Evolutionary conservation across 2,797 vertebrate genomes (phyloP), one percentile per base, ranked within the genome.

Genomic region (Danio albolineatus): DNA sequence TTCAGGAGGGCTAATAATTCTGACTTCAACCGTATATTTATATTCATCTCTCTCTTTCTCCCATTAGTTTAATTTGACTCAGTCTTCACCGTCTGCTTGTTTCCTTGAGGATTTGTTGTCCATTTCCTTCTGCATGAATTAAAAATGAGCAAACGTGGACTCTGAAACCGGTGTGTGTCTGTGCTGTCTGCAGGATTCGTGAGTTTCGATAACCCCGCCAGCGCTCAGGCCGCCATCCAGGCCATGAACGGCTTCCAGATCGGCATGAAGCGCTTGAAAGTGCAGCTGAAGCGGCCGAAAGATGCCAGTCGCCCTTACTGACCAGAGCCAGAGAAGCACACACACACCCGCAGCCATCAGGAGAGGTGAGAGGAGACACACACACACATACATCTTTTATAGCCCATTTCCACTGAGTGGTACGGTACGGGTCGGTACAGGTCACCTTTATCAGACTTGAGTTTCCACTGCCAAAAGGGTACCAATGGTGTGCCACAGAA

Each of bases 191-290:
- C 89, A 96, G 95, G 95, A 81, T 96, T 96, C 86, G 95, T 96
- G 89, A 96, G 95, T 89, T 96, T 96, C 88, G 95, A 96, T 92
- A 95, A 96, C 91, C 95, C 95, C 0, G 93, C 93, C 88, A 96
- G 95, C 56, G 95, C 95, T 69, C 95, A 95, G 88, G 92, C 93
- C 7, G 95, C 95, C 85, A 96, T 96, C 90, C 95, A 96, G 87
- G 93, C 95, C 86, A 95, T 96, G 95, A 96, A 96, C 13, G 95
- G 95, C 86, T 96, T 96, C 86, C 95, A 95, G 91, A 93, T 96
- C 49, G 95, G 95, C 69, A 95, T 94, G 93, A 96, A 96, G 76
- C 92, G 95, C 73, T 92, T 96, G 88, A 96, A 96, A 88, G 95
- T 96, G 16, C 95, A 96, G 87, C 87, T 96, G 67, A 96, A 96